Base-by-base conservation (phyloP, 2,797 vertebrate genomes). In the Gymnodraco acuticeps region DNA sequence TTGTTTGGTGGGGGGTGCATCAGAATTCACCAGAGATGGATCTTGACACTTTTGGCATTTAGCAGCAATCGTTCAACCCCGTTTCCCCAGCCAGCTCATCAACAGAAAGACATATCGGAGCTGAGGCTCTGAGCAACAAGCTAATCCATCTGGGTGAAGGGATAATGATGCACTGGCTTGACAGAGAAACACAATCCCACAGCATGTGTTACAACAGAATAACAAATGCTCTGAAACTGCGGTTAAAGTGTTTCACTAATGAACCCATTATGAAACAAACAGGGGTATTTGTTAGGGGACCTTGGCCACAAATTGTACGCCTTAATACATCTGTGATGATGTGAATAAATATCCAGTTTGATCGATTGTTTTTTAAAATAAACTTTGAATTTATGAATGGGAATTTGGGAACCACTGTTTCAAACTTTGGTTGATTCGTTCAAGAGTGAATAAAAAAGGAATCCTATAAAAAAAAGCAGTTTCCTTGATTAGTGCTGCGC, bases 91-190 rank as follows among this genome's bases (percentile, higher is more conserved):
- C 63, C 65, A 65, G 78, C 87, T 92, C 86, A 87, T 92, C 84
- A 84, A 77, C 45, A 77, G 74, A 59, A 52, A 86, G 73, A 75
- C 73, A 73, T 78, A 81, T 76, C 42, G 27, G 76, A 78, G 79
- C 53, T 83, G 76, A 86, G 74, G 70, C 78, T 62, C 73, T 31
- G 70, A 43, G 75, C 80, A 82, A 85, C 80, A 87, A 83, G 69
- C 77, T 91, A 89, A 93, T 92, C 88, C 73, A 46, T 83, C 88
- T 78, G 86, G 78, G 75, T 78, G 86, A 93, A 76, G 73, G 84
- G 89, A 92, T 92, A 93, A 93, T 90, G 84, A 92, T 83, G 78
- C 63, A 80, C 81, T 89, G 60, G 78, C 75, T 73, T 85, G 81
- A 90, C 83, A 87, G 77, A 84, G 71, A 83, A 90, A 85, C 78